phyloP scores from a whole-genome alignment of 2,797 vertebrate genomes.

The Diplodus puntazzo region DNA sequence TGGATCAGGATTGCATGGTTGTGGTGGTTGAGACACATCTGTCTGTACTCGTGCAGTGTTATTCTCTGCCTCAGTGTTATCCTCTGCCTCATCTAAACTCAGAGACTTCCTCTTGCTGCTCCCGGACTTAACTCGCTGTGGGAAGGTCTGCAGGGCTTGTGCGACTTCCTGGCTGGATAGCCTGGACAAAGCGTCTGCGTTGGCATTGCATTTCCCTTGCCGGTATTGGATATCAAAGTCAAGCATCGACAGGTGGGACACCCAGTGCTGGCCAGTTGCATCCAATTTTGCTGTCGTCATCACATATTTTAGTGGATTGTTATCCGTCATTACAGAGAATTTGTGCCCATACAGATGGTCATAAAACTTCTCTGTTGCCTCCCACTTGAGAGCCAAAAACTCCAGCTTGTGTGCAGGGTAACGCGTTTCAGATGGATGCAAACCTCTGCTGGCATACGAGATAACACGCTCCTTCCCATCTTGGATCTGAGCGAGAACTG shows the following conservation, averaged over 20 bases:
- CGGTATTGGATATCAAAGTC: slow-evolving; percentile 56
- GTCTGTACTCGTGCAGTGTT: no score
- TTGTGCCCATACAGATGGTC: slow-evolving; percentile 45
- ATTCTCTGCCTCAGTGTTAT: no score
- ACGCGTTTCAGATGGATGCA: slow-evolving; percentile 43
- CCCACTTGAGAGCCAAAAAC: slow-evolving; percentile 16
- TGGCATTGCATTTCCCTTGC: slow-evolving; percentile 25
- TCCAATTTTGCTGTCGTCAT: slow-evolving; percentile 51
- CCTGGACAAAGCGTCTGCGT: slow-evolving; percentile 32
- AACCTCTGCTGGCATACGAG: slow-evolving; percentile 39
- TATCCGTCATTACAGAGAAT: slow-evolving; percentile 47
- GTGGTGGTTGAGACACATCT: no score
- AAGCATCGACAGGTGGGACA: slow-evolving; percentile 21
- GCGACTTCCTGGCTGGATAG: slow-evolving; percentile 35
- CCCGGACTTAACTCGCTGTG: background rate
- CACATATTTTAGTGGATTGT: slow-evolving; percentile 59
- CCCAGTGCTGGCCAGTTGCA: slow-evolving; percentile 46
- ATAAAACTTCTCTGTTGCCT: slow-evolving; percentile 33
- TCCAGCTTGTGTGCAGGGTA: slow-evolving; percentile 35
- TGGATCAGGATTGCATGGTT: background rate
- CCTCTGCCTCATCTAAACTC: background rate
- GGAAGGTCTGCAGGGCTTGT: slow-evolving; percentile 16
- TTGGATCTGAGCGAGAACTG: slow-evolving; percentile 48
- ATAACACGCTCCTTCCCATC: slow-evolving; percentile 41
- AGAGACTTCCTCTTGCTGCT: background rate